Evolutionary conservation across 2,113 vertebrate genomes (phyloP), one percentile per base, ranked within the genome.

Genomic region (Atherinomorus stipes): DNA sequence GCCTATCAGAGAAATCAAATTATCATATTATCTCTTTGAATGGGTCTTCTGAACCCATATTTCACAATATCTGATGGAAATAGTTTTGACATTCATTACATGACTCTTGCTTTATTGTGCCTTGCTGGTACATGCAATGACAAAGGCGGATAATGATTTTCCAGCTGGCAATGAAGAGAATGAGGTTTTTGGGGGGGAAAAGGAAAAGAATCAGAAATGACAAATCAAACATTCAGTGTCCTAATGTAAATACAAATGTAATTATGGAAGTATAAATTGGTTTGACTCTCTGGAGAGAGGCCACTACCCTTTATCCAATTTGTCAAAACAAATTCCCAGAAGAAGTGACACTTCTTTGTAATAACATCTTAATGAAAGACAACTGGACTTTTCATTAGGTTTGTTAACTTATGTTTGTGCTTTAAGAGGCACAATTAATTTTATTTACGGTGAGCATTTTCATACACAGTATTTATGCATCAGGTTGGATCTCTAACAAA

Each of bases 1-100:
- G 91, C 91, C 93, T 91, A 94, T 94, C 91, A 87, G 91, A 89
- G 87, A 92, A 93, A 94, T 94, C 88, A 91, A 93, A 94, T 94
- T 91, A 94, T 93, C 92, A 91, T 92, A 93, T 93, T 93, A 94
- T 93, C 91, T 93, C 90, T 92, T 85, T 90, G 89, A 92, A 92
- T 89, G 88, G 85, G 76, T 89, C 90, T 90, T 93, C 90, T 91
- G 80, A 89, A 94, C 83, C 64, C 88, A 88, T 92, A 90, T 91
- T 93, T 93, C 88, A 89, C 79, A 70, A 90, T 89, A 91, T 92
- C 88, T 93, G 89, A 89, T 91, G 90, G 90, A 88, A 93, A 89
- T 87, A 90, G 80, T 90, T 94, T 89, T 91, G 92, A 93, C 92
- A 92, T 90, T 92, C 91, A 90, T 92, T 92, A 93, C 92, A 93